Evolutionary conservation across 2,888 invertebrate genomes (phyloP).

Genomic region (Cephus spinipes): DNA sequence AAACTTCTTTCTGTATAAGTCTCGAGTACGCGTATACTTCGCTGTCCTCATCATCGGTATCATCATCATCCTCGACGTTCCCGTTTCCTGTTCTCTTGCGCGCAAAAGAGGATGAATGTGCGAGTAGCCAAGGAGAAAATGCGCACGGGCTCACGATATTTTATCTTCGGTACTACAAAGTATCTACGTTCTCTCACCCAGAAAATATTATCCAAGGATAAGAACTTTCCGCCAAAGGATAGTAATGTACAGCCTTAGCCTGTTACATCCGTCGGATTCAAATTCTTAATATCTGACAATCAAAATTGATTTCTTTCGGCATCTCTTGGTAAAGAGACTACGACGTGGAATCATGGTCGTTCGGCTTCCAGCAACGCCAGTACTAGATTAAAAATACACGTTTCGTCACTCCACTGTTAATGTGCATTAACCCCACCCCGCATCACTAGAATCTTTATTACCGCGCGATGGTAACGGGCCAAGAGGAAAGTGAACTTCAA

Average conservation of each 20-base stretch:
- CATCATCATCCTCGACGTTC: neutral
- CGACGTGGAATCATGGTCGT: neutral
- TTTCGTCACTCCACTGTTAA: conserved; percentile 3
- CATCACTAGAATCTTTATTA: neutral
- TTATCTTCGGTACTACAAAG: neutral
- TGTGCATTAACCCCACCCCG: conserved; percentile 2
- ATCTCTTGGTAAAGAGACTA: neutral
- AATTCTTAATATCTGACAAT: neutral
- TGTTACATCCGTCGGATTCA: neutral
- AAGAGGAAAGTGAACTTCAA: neutral
- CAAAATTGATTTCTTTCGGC: neutral
- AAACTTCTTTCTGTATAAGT: too few relatives aligned
- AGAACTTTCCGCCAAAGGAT: neutral
- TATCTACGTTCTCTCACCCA: neutral
- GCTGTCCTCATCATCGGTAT: neutral
- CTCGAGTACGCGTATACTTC: neutral
- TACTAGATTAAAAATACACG: conserved; percentile 5
- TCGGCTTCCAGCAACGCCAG: neutral
- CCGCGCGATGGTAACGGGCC: conserved; percentile 5
- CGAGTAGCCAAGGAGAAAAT: neutral
- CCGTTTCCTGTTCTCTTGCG: neutral
- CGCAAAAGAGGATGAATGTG: neutral
- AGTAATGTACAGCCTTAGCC: neutral
- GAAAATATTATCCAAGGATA: neutral
- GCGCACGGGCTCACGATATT: neutral